These are phyloP conservation scores for Felis chaus DNA, from an alignment of 2,113 vertebrate genomes.

Conservation along the genomic window DNA sequence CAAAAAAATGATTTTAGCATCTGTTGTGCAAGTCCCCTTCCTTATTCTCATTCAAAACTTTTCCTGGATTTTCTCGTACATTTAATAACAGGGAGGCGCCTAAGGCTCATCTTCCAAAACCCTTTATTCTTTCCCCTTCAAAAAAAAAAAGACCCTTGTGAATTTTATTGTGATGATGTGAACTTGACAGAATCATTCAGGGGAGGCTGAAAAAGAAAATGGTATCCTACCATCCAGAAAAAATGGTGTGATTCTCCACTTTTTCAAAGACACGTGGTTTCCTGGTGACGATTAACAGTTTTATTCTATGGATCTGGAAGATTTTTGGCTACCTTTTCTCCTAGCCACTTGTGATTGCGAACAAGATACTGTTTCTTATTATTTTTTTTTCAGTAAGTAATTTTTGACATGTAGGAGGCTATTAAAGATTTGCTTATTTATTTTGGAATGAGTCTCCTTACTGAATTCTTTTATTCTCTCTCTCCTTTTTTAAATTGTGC, in stretches of 20 bases:
- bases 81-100: not conserved
- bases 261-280: not conserved
- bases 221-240: not conserved
- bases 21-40: constrained; percentile 9
- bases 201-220: not conserved
- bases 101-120: not conserved
- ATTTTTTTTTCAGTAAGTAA: not conserved
- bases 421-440: not conserved
- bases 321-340: not conserved
- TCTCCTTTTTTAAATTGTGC: not conserved
- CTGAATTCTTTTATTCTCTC: not conserved
- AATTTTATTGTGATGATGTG: constrained; percentile 34
- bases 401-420: not conserved
- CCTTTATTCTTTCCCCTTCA: not conserved
- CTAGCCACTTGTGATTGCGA: not conserved
- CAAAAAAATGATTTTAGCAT: constrained; percentile 35
- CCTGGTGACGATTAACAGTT: not conserved
- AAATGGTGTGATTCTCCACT: not conserved
- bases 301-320: not conserved
- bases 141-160: not conserved
- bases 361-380: not conserved
- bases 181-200: not conserved
- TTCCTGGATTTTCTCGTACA: not conserved
- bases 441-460: not conserved
- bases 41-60: not conserved